Percentiles rank a stretch among this genome's conserved stretches.
These are phyloP conservation scores for Dryomyza anilis DNA, from an alignment of 2,888 invertebrate species.

Conservation along the genomic window DNA sequence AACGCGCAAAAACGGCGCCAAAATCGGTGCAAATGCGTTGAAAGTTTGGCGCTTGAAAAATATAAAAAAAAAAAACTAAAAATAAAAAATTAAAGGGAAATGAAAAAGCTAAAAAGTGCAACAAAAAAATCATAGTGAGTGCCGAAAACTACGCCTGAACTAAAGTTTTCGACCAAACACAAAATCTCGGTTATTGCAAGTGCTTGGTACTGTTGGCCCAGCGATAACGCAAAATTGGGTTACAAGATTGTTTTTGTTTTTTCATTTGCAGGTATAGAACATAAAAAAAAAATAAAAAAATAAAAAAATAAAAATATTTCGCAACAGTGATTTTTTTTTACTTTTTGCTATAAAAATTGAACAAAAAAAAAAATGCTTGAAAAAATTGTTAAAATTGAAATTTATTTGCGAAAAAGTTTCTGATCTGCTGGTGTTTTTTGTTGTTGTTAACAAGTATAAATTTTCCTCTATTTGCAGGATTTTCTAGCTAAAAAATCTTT, in stretches of 20 bases:
- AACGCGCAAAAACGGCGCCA: neutral
- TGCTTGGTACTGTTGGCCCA: too few species aligned
- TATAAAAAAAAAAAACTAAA: neutral
- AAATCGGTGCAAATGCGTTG: neutral
- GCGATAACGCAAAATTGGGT: too few species aligned
- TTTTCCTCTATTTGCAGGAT: constrained; percentile 24
- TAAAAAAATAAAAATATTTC: too few species aligned
- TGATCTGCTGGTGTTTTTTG: neutral
- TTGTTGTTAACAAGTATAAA: constrained; percentile 6
- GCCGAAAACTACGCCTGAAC: too few species aligned
- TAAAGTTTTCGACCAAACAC: too few species aligned
- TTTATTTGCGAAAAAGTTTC: neutral
- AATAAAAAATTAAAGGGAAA: neutral
- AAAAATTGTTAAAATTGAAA: constrained; percentile 12
- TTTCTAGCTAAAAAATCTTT: neutral
- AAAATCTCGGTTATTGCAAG: too few species aligned
- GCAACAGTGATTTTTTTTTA: too few species aligned
- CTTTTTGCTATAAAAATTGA: too few species aligned
- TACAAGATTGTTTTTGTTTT: too few species aligned
- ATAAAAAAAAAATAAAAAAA: too few species aligned
- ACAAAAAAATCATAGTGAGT: neutral
- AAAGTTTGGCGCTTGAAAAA: neutral
- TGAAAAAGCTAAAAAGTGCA: neutral
- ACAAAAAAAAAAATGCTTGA: too few species aligned
- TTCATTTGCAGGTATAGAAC: too few species aligned